Evolutionary conservation across 2,888 invertebrate genomes (phyloP), one percentile per base, ranked within the genome.

Genomic region (Iphiclides podalirius): DNA sequence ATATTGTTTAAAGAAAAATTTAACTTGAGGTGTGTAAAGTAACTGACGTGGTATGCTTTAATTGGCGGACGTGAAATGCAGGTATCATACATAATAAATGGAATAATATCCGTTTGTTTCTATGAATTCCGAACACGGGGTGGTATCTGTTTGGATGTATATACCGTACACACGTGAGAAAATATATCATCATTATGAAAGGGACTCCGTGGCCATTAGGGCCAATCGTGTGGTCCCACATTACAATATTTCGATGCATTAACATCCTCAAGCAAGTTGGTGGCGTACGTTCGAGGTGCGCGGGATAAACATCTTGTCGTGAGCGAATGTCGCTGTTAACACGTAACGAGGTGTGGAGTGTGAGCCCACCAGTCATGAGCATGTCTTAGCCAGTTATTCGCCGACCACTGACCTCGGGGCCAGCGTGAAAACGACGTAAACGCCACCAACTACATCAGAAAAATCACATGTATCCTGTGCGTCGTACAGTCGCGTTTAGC

Each of bases 271-370:
- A 55, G 56, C 57, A 42, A 41, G 37, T 36, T 54, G 67, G 66
- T 66, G 62, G 66, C 63, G 66, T 67, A 70, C 68, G 69, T 83
- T 83, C 79, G 79, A 81, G 81, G 78, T 78, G 79, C 66, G 72
- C 67, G 72, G 78, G 83, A 84, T 87, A 87, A 85, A 80, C 79
- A 83, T 81, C 76, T 72, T 69, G 79, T 87, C 88, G 87, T 88
- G 88, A 85, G 85, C 79, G 82, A 85, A 84, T 82, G 79, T 78
- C 85, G 72, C 86, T 85, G 86, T 87, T 88, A 86, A 85, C 87
- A 88, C 84, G 79, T 88, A 88, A 87, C 88, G 76, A 88, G 86
- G 87, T 88, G 87, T 87, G 77, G 86, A 88, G 73, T 80, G 79
- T 83, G 82, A 79, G 78, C 85, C 79, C 81, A 84, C 83, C 82